A percentile compares a stretch with the other conserved stretches of the same genome.
Evolutionary conservation across 2,888 invertebrate species (phyloP).

Genomic region (Terebella lapidaria): DNA sequence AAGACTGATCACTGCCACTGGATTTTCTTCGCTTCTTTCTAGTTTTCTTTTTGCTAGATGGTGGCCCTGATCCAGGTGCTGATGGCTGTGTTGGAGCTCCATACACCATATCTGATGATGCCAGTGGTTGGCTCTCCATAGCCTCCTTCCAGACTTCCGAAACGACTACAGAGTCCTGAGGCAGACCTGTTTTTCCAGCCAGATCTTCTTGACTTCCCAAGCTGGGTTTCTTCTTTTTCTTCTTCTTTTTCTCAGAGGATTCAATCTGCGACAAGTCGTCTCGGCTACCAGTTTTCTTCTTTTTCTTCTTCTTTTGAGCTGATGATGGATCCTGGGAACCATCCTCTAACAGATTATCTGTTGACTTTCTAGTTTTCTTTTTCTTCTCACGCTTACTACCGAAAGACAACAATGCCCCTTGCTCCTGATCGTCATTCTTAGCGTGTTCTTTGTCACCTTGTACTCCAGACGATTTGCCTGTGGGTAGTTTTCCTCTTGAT

Average conservation of each 20-base stretch:
- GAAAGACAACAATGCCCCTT: not conserved
- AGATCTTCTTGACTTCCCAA: not conserved
- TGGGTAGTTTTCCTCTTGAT: not conserved
- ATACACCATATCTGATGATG: constrained; percentile 14
- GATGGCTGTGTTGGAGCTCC: not conserved
- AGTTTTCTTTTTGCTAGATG: no score
- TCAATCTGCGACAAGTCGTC: not conserved
- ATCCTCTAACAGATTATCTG: not conserved
- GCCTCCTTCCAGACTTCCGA: constrained; percentile 16
- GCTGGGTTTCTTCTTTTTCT: not conserved
- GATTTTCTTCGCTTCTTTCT: not conserved
- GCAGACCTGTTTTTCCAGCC: not conserved
- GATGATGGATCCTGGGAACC: not conserved
- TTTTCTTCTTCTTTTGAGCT: constrained; percentile 3
- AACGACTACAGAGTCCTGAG: not conserved
- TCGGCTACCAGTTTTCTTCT: not conserved
- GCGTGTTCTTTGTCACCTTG: not conserved
- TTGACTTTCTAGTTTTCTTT: not conserved
- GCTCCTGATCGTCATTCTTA: not conserved
- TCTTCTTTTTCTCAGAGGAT: not conserved
- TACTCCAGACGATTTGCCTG: not conserved
- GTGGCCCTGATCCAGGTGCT: no score
- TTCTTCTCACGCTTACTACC: not conserved
- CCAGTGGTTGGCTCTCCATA: constrained; percentile 11
- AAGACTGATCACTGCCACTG: not conserved